Base-by-base conservation (phyloP, 2,113 vertebrate genomes). In the Amia ocellicauda region DNA sequence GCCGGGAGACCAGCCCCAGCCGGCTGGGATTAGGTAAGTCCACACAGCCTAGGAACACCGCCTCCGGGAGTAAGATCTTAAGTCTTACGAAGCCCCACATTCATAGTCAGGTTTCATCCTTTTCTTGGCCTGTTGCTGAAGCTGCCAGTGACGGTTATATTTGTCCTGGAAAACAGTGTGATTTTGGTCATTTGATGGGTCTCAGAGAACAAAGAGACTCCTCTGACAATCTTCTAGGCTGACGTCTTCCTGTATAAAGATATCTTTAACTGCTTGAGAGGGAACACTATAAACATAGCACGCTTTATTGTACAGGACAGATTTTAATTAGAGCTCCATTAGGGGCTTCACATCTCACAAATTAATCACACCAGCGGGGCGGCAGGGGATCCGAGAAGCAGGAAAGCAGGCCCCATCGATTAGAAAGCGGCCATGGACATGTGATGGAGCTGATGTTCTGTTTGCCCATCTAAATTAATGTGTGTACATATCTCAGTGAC, bases 1-100 rank as follows among this genome's bases (percentile, higher is more conserved):
- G 97, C 74, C 87, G 97, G 7, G 97, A 99, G 83, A 95, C 94
- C 13, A 98, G 96, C 78, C 97, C 97, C 69, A 98, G 81, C 85
- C 84, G 97, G 51, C 77, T 96, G 80, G 95, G 93, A 77, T 73
- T 97, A 73, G 97, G 97, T 99, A 93, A 91, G 93, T 43, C 3
- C 27, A 60, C 58, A 62, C 26, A 9, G 31, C 31, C 31, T 5
- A 36, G 31, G 31, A 36, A 11, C 31, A 36, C 11, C 31, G 31
- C 31, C 5, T 5, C 31, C 31, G 11, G 31, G 31, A 7, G 31
- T 36, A 2, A 36, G 31, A n/a, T n/a, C n/a, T n/a, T n/a, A n/a
- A n/a, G n/a, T n/a, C n/a, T n/a, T n/a, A n/a, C n/a, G n/a, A n/a
- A 36, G 31, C 31, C 31, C 31, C 31, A 7, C 31, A 2, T 36